Percentiles rank a stretch among this genome's conserved stretches.
Evolutionary conservation across 1,140 invertebrate genomes (phyloP).

Genomic region (Euglossa dilemma): DNA sequence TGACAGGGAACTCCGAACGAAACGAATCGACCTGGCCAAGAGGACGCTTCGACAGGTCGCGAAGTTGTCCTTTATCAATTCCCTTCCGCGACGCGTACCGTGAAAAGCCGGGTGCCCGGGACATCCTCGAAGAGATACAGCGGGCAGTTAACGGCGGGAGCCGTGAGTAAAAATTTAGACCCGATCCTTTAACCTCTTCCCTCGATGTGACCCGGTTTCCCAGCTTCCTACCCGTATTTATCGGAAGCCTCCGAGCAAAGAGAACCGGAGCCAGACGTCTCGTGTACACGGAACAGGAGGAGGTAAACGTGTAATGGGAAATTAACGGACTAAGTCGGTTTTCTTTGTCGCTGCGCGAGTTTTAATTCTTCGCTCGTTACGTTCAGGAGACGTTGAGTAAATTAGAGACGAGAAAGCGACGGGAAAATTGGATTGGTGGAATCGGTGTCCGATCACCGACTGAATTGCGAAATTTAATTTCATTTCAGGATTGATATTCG

Average conservation of each 20-base stretch:
- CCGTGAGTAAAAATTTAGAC: constrained; percentile 23
- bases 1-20: not conserved
- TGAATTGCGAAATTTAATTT: no score
- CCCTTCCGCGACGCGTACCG: not conserved
- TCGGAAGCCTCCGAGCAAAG: constrained; percentile 15
- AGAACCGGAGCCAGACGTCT: constrained; percentile 4
- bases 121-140: not conserved
- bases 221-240: constrained; percentile 23
- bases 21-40: not conserved
- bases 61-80: constrained; percentile 14
- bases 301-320: not conserved
- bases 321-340: not conserved
- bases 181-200: constrained; percentile 20
- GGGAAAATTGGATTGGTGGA: no score
- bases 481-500: no score
- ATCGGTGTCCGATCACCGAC: no score
- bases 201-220: not conserved
- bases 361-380: not conserved
- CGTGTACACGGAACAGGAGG: not conserved
- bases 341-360: not conserved
- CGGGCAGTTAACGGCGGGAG: not conserved
- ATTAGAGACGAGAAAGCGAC: no score
- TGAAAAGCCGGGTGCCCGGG: not conserved
- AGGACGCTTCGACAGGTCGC: not conserved
- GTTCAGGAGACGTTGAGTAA: not conserved